A percentile compares a stretch with the other conserved stretches of the same genome.
These are phyloP conservation scores for Toxonevra muliebris DNA, from an alignment of 2,888 invertebrate genomes.

Conservation along the genomic window DNA sequence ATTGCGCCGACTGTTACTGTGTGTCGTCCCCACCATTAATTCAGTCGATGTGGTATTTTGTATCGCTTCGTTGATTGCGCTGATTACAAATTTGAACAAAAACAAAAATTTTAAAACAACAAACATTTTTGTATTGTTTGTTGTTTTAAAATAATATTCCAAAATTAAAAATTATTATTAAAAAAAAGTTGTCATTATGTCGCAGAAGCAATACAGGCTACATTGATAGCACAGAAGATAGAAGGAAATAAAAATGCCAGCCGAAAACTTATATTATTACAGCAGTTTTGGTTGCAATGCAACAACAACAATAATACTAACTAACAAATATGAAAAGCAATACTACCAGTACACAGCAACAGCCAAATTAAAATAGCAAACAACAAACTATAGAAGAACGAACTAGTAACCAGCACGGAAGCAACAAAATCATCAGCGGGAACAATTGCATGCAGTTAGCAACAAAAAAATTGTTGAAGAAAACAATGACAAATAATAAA, in stretches of 20 bases:
- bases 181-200: not conserved
- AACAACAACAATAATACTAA: not conserved
- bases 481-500: not conserved
- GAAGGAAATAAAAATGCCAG: not conserved
- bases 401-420: not conserved
- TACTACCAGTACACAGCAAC: not conserved
- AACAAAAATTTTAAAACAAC: not conserved
- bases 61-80: not conserved
- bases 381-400: not conserved
- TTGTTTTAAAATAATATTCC: not conserved
- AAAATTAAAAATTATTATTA: not conserved
- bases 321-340: not conserved
- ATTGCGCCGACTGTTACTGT: not conserved
- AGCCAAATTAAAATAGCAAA: not conserved
- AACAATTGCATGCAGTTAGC: not conserved
- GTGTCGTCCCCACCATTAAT: too few relatives aligned
- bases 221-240: not conserved
- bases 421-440: not conserved
- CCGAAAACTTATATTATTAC: not conserved
- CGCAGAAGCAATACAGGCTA: too few relatives aligned
- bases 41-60: not conserved
- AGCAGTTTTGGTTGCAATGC: not conserved
- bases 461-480: not conserved
- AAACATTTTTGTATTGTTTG: too few relatives aligned
- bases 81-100: not conserved